These are phyloP conservation scores for Nothura maculosa DNA, from an alignment of 2,797 vertebrate species.

Conservation along the genomic window DNA sequence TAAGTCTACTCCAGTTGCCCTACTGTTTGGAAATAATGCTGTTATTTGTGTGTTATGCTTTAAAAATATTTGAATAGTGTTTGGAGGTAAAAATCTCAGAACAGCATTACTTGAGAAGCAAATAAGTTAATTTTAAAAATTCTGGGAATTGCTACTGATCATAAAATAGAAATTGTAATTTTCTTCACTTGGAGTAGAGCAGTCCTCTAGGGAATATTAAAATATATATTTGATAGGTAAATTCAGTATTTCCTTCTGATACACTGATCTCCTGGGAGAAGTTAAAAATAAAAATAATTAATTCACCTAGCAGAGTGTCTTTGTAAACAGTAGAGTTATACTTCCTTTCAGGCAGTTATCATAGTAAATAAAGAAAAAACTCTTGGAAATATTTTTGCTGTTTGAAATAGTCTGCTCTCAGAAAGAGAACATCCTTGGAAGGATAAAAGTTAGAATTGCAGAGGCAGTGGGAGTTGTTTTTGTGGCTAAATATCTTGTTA, in stretches of 20 bases:
- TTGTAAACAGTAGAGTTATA: neutral
- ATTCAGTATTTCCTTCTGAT: neutral
- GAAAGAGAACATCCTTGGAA: neutral
- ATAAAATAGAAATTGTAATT: neutral
- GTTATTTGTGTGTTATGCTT: accelerated
- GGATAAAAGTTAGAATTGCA: neutral
- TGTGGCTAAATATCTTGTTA: neutral
- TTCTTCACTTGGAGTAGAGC: neutral
- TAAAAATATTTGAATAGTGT: neutral
- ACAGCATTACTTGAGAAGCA: neutral
- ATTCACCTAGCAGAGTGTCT: neutral
- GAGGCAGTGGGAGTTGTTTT: neutral
- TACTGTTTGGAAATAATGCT: neutral
- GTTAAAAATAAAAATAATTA: neutral
- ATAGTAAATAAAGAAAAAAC: neutral
- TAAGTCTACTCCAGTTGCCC: slow-evolving; percentile 50
- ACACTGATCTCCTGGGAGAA: neutral
- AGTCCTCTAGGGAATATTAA: neutral
- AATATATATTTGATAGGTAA: neutral
- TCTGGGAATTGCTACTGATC: neutral
- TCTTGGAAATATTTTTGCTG: neutral
- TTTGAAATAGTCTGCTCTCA: neutral
- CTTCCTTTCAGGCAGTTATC: neutral
- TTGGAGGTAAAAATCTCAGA: neutral
- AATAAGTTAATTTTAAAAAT: neutral